Evolutionary conservation across 2,113 vertebrate species (phyloP), one percentile per base, ranked within the genome.

Genomic region (Menura novaehollandiae): DNA sequence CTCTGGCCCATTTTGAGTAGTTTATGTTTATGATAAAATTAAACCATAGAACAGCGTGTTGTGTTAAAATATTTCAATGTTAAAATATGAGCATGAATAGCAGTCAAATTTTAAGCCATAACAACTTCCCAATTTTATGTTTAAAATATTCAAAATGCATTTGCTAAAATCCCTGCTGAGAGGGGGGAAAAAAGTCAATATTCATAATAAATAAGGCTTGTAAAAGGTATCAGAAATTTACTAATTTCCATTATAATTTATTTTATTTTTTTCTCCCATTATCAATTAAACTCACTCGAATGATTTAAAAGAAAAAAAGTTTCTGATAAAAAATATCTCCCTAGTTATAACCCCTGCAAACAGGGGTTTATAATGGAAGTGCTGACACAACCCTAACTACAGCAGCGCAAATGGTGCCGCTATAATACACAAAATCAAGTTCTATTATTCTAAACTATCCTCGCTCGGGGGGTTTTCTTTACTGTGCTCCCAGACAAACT

Each of bases 371-470:
- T 97, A 96, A 97, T 98, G 95, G 97, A 98, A 98, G 86, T 98
- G 98, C 98, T 98, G 98, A 98, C 98, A 97, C 98, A 97, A 98
- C 95, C 97, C 98, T 98, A 98, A 98, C 98, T 98, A 98, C 98
- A 98, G 98, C 98, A 97, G 98, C 97, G 96, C 98, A 98, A 98
- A 98, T 98, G 98, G 97, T 98, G 98, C 98, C 95, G 97, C 98
- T 98, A 98, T 98, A 98, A 98, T 99, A 99, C 98, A 98, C 98
- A 99, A 99, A 99, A 99, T 99, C 99, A 99, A 99, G 98, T 99
- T 99, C 99, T 99, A 99, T 99, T 99, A 99, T 99, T 99, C 99
- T 99, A 98, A 99, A 99, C 99, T 99, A 99, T 99, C 99, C 99
- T 99, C 99, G 98, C 99, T 99, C 98, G 98, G 98, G 99, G 99